phyloP scores from a whole-genome alignment of 2,113 vertebrate species.

The Callopanchax toddi region DNA sequence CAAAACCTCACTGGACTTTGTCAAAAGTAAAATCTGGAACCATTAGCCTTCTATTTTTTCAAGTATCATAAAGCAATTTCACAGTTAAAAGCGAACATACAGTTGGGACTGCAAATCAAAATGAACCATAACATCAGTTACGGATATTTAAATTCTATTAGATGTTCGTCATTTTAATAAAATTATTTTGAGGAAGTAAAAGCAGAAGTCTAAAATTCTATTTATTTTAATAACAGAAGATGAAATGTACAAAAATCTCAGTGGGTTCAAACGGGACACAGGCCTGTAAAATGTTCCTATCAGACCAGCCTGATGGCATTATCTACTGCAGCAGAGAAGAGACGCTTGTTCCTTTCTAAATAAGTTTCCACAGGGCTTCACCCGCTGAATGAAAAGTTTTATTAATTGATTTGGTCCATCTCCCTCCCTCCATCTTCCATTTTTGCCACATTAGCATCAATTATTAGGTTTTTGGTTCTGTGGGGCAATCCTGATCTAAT shows the following conservation, averaged over 20 bases:
- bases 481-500: slow-evolving; percentile 35
- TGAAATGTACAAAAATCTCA: slow-evolving; percentile 35
- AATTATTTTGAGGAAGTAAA: not conserved
- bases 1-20: too few species aligned
- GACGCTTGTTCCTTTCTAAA: slow-evolving; percentile 35
- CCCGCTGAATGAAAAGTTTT: slow-evolving; percentile 51
- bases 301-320: slow-evolving; percentile 47
- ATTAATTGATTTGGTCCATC: slow-evolving; percentile 65
- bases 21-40: too few species aligned
- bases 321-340: slow-evolving; percentile 49
- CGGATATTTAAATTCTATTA: too few species aligned
- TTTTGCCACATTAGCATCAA: slow-evolving; percentile 52
- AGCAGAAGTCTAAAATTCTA: slow-evolving; percentile 2
- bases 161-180: too few species aligned
- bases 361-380: slow-evolving; percentile 62
- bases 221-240: slow-evolving; percentile 51
- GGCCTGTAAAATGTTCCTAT: slow-evolving; percentile 64
- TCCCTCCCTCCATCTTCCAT: slow-evolving; percentile 21
- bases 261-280: slow-evolving; percentile 48
- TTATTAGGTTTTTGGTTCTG: slow-evolving; percentile 49
- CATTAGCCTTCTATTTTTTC: too few species aligned
- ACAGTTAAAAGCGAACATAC: too few species aligned
- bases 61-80: too few species aligned
- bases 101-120: too few species aligned
- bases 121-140: too few species aligned